Conservation (phyloP, 2,113 vertebrate genomes). For the Tympanuchus pallidicinctus region DNA sequence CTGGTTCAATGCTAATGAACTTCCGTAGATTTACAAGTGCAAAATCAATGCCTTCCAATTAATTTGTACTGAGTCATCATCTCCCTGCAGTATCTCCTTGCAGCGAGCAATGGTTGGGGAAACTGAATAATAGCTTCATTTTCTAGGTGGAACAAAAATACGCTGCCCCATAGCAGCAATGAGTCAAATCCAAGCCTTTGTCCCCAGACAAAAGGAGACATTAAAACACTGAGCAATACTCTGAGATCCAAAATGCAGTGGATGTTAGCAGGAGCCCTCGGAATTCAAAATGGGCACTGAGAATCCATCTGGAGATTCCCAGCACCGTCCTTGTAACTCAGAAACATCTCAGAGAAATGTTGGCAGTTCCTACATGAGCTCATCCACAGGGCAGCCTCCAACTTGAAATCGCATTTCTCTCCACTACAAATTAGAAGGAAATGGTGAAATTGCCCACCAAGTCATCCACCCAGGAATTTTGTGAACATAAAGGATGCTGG, state of each 20-base stretch:
- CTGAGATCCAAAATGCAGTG: background rate
- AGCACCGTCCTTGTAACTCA: background rate
- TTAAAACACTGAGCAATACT: background rate
- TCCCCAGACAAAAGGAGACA: background rate
- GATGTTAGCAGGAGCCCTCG: background rate
- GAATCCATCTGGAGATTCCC: background rate
- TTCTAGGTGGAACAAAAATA: background rate
- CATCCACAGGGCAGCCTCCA: background rate
- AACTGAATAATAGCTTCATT: background rate
- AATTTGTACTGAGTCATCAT: background rate
- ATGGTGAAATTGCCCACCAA: background rate
- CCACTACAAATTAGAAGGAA: accelerated
- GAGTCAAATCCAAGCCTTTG: background rate
- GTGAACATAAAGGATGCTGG: background rate
- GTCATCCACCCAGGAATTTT: background rate
- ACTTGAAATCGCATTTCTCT: background rate
- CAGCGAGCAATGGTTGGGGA: background rate
- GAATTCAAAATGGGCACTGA: accelerated
- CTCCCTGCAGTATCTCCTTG: background rate
- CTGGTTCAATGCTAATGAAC: constrained; percentile 5
- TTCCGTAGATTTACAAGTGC: background rate
- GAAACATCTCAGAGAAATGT: background rate
- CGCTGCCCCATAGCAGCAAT: background rate
- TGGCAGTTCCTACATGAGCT: background rate
- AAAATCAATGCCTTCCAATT: background rate